Evolutionary conservation across 2,888 invertebrate species (phyloP).

Genomic region (Tenthredo mesomela): DNA sequence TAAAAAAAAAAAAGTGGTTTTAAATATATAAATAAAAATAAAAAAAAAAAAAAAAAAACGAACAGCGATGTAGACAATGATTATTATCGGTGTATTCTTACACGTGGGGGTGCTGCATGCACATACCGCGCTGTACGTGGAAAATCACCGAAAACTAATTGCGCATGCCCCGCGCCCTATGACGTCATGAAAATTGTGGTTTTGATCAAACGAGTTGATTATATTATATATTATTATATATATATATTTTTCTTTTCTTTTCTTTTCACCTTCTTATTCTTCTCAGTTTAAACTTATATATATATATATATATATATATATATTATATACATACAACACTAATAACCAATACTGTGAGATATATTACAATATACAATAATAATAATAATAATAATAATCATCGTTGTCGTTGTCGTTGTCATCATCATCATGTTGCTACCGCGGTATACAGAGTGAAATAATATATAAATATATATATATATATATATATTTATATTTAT

Average conservation of each 20-base stretch:
- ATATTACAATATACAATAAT: neutral
- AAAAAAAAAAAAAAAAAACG: too few species aligned
- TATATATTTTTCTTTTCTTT: too few species aligned
- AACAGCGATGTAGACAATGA: neutral
- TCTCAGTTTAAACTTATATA: too few species aligned
- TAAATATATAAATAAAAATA: too few species aligned
- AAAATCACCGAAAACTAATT: conserved; percentile 76
- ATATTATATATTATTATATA: too few species aligned
- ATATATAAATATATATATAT: neutral
- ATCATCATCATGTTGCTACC: conserved; percentile 1
- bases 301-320: too few species aligned
- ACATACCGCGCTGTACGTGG: conserved; percentile 69
- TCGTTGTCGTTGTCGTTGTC: neutral
- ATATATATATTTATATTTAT: neutral
- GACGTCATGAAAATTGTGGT: conserved; percentile 77
- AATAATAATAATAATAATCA: neutral
- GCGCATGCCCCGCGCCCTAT: conserved; percentile 75
- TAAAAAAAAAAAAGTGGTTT: too few species aligned
- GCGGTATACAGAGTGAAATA: neutral
- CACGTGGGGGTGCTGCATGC: conserved; percentile 12
- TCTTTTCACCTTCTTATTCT: too few species aligned
- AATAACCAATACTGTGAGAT: neutral
- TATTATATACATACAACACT: too few species aligned
- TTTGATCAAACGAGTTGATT: conserved; percentile 69
- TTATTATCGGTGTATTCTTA: conserved; percentile 43